Evolutionary conservation across 2,797 vertebrate genomes (phyloP), one percentile per base, ranked within the genome.

Genomic region (Melanogrammus aeglefinus): DNA sequence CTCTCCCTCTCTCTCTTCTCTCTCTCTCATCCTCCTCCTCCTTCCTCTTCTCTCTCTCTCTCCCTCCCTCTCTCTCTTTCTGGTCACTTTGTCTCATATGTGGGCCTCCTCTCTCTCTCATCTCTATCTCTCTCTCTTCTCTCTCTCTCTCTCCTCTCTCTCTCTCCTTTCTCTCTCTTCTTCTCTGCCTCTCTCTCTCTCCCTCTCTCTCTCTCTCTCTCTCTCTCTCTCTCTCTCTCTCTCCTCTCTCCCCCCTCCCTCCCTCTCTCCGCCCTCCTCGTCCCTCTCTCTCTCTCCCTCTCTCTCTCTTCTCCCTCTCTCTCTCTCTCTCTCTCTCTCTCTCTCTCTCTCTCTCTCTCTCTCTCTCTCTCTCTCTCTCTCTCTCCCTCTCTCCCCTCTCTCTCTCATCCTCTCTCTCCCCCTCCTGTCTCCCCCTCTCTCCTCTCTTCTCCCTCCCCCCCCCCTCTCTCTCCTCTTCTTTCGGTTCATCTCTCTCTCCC

Each of bases 141-240:
- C 27, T 80, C 66, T 76, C 71, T 57, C 57, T 24, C 24, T 24
- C 57, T 5, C 29, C 16, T 4, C 39, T 6, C 84, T 81, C 8
- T n/a, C 72, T 57, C 9, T 57, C 29, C 33, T 41, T 47, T 74
- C 24, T 38, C 24, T 57, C 2, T 33, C 51, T 35, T 18, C 31
- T 66, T 44, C 29, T 41, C 2, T 51, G 47, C 8, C 76, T 75
- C 75, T 73, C 69, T 12, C 10, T 44, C 13, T 10, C 41, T 44
- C 36, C 8, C 10, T 44, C 41, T 10, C 41, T 44, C 41, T 38
- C 36, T 38, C 36, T 38, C 36, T 38, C 36, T 38, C 6, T 38
- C 36, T 38, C 36, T 38, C 36, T 38, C 36, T 38, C 6, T 38
- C 6, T 38, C 36, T 38, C 36, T 38, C 36, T 38, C 6, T 51